These are phyloP conservation scores for Thysanoteuthis rhombus DNA, from an alignment of 2,888 invertebrate genomes.

Conservation along the genomic window DNA sequence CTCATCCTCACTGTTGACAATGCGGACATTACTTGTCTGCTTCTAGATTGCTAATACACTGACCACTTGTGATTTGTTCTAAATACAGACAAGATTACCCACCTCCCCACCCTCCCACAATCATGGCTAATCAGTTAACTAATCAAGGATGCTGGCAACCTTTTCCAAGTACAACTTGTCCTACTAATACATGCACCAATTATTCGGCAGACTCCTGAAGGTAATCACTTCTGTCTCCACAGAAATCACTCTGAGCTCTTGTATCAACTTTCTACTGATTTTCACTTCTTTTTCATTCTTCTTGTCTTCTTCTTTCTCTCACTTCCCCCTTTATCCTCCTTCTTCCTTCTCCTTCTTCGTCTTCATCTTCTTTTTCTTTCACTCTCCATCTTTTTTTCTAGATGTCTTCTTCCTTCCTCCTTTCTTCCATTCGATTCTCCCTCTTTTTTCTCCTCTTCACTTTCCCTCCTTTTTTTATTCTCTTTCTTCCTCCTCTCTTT, in stretches of 20 bases:
- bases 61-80: background rate
- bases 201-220: background rate
- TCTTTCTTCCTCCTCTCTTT: too few relatives aligned
- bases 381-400: background rate
- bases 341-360: background rate
- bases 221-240: background rate
- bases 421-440: too few relatives aligned
- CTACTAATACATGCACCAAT: background rate
- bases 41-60: background rate
- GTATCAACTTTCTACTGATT: background rate
- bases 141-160: background rate
- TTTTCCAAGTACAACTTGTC: background rate
- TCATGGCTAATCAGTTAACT: background rate
- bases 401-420: background rate
- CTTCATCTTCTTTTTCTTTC: background rate
- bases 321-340: background rate
- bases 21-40: background rate
- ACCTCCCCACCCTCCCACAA: background rate
- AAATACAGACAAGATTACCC: background rate
- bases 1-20: background rate
- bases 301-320: background rate
- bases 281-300: background rate
- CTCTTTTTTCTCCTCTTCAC: too few relatives aligned
- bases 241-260: background rate
- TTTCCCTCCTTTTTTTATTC: too few relatives aligned